phyloP scores from a whole-genome alignment of 2,113 vertebrate genomes.

The Melanocharis versteri region DNA sequence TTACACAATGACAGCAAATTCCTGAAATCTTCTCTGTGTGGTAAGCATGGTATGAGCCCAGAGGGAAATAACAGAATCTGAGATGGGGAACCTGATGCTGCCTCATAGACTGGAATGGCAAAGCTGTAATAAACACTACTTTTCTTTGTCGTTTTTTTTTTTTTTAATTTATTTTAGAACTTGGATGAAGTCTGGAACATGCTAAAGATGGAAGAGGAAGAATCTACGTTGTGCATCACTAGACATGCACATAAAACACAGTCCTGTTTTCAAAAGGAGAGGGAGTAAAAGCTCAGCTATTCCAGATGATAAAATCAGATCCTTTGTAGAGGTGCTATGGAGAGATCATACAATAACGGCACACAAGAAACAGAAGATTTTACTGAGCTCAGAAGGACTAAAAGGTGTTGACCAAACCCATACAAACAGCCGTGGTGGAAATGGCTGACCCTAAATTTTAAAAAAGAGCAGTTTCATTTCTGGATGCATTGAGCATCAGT shows the following conservation, averaged over 20 bases:
- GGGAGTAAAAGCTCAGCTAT: background rate
- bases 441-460: background rate
- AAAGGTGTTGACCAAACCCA: background rate
- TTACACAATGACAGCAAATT: slow-evolving; percentile 15
- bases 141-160: background rate
- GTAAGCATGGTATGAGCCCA: background rate
- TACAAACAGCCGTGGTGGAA: background rate
- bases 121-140: background rate
- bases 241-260: background rate
- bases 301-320: background rate
- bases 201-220: background rate
- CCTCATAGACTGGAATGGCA: background rate
- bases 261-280: background rate
- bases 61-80: background rate
- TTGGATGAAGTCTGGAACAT: background rate
- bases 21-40: background rate
- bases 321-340: background rate
- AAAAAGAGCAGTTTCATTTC: background rate
- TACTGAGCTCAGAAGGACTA: background rate
- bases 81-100: background rate
- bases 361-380: background rate
- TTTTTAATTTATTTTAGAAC: background rate
- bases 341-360: background rate
- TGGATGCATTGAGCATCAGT: background rate
- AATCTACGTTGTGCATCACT: background rate